Base-by-base conservation (phyloP, 1,140 invertebrate genomes). In the Hyles euphorbiae region DNA sequence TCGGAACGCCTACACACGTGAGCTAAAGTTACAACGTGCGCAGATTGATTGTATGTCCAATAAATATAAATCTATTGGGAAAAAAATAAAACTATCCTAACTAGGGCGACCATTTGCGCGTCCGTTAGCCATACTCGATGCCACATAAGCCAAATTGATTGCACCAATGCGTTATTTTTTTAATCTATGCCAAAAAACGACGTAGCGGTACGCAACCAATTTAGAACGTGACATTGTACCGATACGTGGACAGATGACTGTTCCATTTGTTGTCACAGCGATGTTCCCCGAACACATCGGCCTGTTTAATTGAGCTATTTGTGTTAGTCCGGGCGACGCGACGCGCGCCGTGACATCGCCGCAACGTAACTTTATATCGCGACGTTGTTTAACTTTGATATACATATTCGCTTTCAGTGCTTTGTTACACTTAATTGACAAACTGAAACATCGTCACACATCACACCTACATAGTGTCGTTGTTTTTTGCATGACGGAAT, bases 241-340 rank as follows among this genome's bases (percentile, higher is more conserved):
- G 74, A 70, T 70, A 75, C 68, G 73, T 65, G 72, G 67, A 76
- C 73, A 74, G 74, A 77, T 78, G 79, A 81, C 67, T 74, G 63
- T 73, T 62, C 73, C 73, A 81, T 82, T 84, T 84, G 78, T 82
- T 76, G 69, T 70, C 65, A 58, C 54, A 60, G 60, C 70, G 70
- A 70, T 73, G 70, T 70, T 40, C 8, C 64, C 72, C 66, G 67
- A 68, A 72, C 66, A 72, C 67, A 73, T 68, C 67, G 74, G 63
- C 55, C 64, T 53, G 70, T 76, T 83, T 83, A 84, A 84, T 84
- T 84, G 81, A 82, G 81, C 81, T 76, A 84, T 84, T 84, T 82
- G 81, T 82, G 81, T 69, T 72, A 77, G 65, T 72, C 71, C 65
- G 36, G 22, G 5, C 36, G 36, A 5, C 36, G 36, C 36, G 36